Conservation (phyloP, 2,888 invertebrate genomes). For the Synanthedon formicaeformis region DNA sequence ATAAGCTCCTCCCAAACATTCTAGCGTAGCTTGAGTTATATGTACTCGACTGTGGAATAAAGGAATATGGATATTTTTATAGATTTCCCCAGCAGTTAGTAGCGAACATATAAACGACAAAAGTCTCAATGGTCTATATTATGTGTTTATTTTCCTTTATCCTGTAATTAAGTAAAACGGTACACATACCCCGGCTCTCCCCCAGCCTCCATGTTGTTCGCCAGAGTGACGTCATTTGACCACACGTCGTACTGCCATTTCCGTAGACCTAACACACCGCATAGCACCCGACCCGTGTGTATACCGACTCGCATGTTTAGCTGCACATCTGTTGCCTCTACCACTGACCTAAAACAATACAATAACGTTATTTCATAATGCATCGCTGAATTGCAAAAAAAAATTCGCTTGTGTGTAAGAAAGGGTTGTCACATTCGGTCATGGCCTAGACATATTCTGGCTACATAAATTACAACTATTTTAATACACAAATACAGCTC, state of each 20-base stretch:
- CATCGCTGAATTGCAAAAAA: too few species aligned
- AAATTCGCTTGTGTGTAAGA: too few species aligned
- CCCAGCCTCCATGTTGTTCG: constrained; percentile 91
- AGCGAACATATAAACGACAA: too few species aligned
- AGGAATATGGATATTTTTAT: too few species aligned
- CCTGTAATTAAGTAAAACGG: neutral
- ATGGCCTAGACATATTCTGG: too few species aligned
- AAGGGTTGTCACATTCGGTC: too few species aligned
- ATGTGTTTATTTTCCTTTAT: neutral
- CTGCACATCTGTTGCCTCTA: constrained; percentile 92
- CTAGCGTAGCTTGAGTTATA: constrained; percentile 86
- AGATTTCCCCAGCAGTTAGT: too few species aligned
- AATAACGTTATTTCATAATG: neutral
- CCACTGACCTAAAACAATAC: constrained; percentile 74
- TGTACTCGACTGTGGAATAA: constrained; percentile 77
- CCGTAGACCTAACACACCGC: constrained; percentile 88
- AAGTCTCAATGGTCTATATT: too few species aligned
- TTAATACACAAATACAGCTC: too few species aligned
- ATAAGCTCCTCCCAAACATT: constrained; percentile 88
- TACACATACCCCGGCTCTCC: constrained; percentile 86
- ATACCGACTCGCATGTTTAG: constrained; percentile 94
- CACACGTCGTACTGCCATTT: constrained; percentile 97
- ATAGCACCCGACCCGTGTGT: constrained; percentile 89
- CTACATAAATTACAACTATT: too few species aligned
- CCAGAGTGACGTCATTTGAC: constrained; percentile 92